Evolutionary conservation across 2,888 invertebrate species (phyloP), one percentile per base, ranked within the genome.

Genomic region (Dryomyza anilis): DNA sequence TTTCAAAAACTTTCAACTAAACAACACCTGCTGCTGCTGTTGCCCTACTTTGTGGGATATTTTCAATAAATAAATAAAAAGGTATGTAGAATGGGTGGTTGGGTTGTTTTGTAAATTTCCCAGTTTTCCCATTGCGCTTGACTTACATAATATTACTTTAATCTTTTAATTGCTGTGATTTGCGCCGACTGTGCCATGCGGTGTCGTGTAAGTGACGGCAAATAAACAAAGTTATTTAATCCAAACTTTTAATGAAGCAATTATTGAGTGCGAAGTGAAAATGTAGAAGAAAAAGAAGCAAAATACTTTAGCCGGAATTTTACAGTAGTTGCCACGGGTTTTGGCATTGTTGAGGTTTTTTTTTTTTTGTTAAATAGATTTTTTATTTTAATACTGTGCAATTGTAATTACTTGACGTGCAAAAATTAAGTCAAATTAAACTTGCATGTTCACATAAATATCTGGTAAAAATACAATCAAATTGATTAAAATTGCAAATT

Each of bases 161-260:
- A 23, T 21, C 55, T 36, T 55, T 36, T 55, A 55, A 55, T 55
- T 55, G 55, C 55, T 36, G 12, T 36, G 36, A 36, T 55, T 55
- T 55, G 21, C 36, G 25, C 14, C 25, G 50, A 39, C 39, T 5
- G 12, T 33, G 33, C n/a, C n/a, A n/a, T n/a, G n/a, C n/a, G n/a
- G n/a, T n/a, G n/a, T n/a, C n/a, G n/a, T n/a, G n/a, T n/a, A 48
- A 48, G 21, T 19, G 12, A 21, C 21, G 16, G 55, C 19, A 36
- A 55, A 21, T 33, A 55, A 36, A 23, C 1, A 55, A 55, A 55
- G 36, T 55, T 55, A 21, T 55, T 55, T 10, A 21, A 55, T 33
- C 21, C 12, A 55, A 53, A 55, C 33, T 55, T 55, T 55, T 55
- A 55, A 55, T 55, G 55, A 55, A 55, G 55, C 36, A 55, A 55